A percentile compares a stretch with the other conserved stretches of the same genome.
Conservation (phyloP, 1,140 invertebrate species). For the Cheumatopsyche charites region DNA sequence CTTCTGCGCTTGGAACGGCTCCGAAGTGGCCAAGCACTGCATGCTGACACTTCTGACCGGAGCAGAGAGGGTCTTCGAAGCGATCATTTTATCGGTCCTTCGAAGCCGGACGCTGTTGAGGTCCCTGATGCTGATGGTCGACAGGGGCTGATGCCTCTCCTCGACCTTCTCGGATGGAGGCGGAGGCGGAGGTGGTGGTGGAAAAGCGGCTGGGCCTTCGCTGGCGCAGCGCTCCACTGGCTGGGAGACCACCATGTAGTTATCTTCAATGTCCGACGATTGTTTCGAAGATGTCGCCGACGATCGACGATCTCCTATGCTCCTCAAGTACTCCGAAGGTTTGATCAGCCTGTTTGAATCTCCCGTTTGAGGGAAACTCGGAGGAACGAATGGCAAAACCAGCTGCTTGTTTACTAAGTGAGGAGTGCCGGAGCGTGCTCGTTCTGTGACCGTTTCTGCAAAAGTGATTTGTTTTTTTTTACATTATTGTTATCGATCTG, state of each 20-base stretch:
- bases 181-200: constrained; percentile 61
- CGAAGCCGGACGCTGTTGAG: constrained; percentile 80
- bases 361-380: constrained; percentile 75
- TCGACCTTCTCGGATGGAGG: constrained; percentile 53
- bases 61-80: constrained; percentile 79
- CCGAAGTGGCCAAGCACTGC: constrained; percentile 68
- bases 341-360: constrained; percentile 84
- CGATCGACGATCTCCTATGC: constrained; percentile 72
- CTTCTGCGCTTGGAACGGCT: constrained; percentile 76
- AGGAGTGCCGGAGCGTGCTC: constrained; percentile 60
- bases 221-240: constrained; percentile 55
- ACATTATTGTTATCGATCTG: too few relatives aligned
- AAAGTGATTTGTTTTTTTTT: background rate
- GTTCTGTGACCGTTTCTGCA: constrained; percentile 52
- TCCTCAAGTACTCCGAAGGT: constrained; percentile 87
- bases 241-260: constrained; percentile 44
- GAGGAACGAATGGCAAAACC: constrained; percentile 85
- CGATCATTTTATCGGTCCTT: constrained; percentile 74
- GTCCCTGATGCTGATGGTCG: constrained; percentile 85
- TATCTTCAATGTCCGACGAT: constrained; percentile 52
- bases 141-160: constrained; percentile 70
- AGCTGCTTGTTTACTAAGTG: constrained; percentile 82
- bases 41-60: constrained; percentile 75
- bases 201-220: constrained; percentile 62
- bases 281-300: constrained; percentile 61